A percentile compares a stretch with the other conserved stretches of the same genome.
phyloP scores from a whole-genome alignment of 2,797 vertebrate species.

The Dermochelys coriacea region DNA sequence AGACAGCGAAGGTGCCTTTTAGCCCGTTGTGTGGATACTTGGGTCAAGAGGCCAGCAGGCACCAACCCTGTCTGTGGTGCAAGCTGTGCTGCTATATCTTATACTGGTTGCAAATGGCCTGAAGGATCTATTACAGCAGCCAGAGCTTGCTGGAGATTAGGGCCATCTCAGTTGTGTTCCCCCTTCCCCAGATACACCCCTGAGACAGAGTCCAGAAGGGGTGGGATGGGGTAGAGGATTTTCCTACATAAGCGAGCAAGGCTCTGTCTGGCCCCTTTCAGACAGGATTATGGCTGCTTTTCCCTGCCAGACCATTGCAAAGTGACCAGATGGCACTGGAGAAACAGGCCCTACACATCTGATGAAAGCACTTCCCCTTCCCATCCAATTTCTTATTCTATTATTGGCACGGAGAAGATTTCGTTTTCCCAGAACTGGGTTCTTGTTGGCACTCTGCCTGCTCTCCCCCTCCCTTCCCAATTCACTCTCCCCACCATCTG shows the following conservation, averaged over 20 bases:
- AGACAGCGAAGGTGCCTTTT: background rate
- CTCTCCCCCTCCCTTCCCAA: constrained; percentile 9
- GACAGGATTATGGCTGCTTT: background rate
- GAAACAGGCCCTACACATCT: constrained; percentile 48
- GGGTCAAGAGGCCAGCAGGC: accelerated
- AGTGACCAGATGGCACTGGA: constrained; percentile 64
- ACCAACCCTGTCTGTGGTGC: accelerated
- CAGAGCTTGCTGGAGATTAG: background rate
- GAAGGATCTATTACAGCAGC: background rate
- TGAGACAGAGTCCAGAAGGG: background rate
- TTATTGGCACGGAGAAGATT: constrained; percentile 16
- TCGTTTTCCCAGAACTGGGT: background rate
- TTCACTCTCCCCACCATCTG: background rate
- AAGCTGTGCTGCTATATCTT: background rate
- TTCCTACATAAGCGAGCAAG: background rate
- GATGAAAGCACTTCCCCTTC: constrained; percentile 38
- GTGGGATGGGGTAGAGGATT: background rate
- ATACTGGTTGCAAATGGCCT: background rate
- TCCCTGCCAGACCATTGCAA: constrained; percentile 43
- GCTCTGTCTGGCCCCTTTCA: constrained; percentile 28
- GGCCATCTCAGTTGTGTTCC: background rate
- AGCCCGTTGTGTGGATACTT: accelerated
- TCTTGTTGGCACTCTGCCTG: background rate
- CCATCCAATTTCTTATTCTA: constrained; percentile 50
- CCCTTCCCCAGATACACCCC: background rate